Conservation (phyloP, 2,113 vertebrate species). For the Pangasianodon gigas region DNA sequence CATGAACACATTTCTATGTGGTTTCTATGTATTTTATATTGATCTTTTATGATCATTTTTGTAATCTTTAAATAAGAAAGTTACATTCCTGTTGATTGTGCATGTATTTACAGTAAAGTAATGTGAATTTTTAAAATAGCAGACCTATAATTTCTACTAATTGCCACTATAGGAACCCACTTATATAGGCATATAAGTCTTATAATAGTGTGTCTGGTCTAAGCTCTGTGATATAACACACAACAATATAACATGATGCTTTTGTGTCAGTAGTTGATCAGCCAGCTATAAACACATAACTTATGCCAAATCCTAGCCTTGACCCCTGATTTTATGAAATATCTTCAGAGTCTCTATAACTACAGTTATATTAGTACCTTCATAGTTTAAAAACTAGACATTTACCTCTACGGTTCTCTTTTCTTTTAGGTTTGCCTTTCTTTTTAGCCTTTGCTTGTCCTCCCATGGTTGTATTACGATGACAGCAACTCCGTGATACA, state of each 20-base stretch:
- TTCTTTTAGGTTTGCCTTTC: slow-evolving; percentile 73
- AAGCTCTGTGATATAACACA: background rate
- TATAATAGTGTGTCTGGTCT: background rate
- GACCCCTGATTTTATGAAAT: background rate
- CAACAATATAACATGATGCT: background rate
- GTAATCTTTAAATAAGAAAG: background rate
- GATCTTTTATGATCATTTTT: background rate
- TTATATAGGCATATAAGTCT: background rate
- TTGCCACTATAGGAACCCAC: background rate
- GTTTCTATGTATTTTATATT: background rate
- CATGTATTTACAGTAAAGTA: background rate
- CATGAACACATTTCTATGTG: no score
- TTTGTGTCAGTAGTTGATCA: background rate
- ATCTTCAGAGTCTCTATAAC: background rate
- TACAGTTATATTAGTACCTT: background rate
- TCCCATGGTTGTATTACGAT: slow-evolving; percentile 66
- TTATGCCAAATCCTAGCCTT: background rate
- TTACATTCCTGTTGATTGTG: background rate
- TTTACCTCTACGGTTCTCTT: slow-evolving; percentile 66
- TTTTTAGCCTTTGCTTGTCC: slow-evolving; percentile 77
- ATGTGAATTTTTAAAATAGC: background rate
- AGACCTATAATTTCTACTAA: background rate
- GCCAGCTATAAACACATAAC: background rate
- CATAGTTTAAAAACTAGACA: background rate
- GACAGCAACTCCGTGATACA: background rate